These are phyloP conservation scores for Geococcyx californianus DNA, from an alignment of 2,113 vertebrate species.

Conservation along the genomic window DNA sequence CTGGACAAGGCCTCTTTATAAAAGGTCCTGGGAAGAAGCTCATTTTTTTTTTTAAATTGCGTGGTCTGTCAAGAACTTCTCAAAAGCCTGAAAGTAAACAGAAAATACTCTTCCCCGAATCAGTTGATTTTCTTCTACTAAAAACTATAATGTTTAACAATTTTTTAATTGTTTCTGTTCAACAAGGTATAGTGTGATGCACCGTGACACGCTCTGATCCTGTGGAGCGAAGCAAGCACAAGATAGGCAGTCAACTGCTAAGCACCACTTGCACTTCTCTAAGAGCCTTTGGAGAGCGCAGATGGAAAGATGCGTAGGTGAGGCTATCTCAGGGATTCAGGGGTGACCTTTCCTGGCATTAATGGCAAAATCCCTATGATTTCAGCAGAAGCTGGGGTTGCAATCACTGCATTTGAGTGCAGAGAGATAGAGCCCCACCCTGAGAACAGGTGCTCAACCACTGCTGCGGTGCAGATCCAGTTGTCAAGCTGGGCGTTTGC, in stretches of 20 bases:
- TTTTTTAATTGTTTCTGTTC: neutral
- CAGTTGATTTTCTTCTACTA: neutral
- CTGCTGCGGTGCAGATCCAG: neutral
- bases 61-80: slow-evolving; percentile 22
- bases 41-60: slow-evolving; percentile 40
- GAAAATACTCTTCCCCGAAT: neutral
- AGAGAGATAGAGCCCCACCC: neutral
- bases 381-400: neutral
- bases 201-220: neutral
- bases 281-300: neutral
- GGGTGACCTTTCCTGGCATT: neutral
- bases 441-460: neutral
- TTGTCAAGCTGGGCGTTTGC: neutral
- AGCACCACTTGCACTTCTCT: neutral
- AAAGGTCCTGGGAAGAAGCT: slow-evolving; percentile 55
- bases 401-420: neutral
- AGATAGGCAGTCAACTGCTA: neutral
- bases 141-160: neutral
- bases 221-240: neutral
- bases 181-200: neutral
- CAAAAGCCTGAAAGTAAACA: slow-evolving; percentile 31
- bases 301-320: neutral
- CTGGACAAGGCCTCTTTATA: slow-evolving; percentile 61
- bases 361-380: neutral
- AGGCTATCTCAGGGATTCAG: neutral